Percentiles rank a stretch among this genome's conserved stretches.
These are phyloP conservation scores for Euzophera pinguis DNA, from an alignment of 2,888 invertebrate genomes.

Conservation along the genomic window DNA sequence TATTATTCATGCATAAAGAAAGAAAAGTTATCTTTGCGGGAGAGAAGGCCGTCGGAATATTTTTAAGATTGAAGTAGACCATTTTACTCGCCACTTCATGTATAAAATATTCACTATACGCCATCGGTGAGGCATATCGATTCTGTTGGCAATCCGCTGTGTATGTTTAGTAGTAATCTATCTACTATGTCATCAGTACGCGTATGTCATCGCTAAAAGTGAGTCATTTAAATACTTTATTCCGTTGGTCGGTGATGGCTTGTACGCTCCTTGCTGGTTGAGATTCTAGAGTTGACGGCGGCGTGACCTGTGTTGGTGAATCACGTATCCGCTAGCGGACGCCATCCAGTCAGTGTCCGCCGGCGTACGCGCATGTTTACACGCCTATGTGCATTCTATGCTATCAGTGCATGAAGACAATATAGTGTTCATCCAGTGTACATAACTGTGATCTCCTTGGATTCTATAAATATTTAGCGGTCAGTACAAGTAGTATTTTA, in stretches of 20 bases:
- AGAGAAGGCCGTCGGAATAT: not conserved
- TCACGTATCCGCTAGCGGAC: slow-evolving; percentile 60
- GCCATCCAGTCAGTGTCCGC: slow-evolving; percentile 43
- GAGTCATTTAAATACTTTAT: slow-evolving; percentile 43
- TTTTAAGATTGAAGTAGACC: not conserved
- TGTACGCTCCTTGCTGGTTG: slow-evolving; percentile 25
- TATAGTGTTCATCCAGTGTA: slow-evolving; percentile 52
- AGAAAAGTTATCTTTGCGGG: too few relatives aligned
- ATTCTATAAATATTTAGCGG: slow-evolving; percentile 4
- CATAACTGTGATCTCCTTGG: slow-evolving; percentile 34
- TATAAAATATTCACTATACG: slow-evolving; percentile 8
- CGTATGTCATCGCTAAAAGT: slow-evolving; percentile 39
- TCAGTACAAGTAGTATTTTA: not conserved
- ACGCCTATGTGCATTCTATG: slow-evolving; percentile 46
- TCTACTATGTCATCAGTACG: slow-evolving; percentile 29
- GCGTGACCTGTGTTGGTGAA: slow-evolving; percentile 52
- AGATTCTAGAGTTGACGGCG: slow-evolving; percentile 46
- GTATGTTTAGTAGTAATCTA: not conserved
- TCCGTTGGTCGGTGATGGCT: slow-evolving; percentile 32
- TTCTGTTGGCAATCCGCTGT: not conserved
- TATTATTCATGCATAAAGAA: too few relatives aligned
- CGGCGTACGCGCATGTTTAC: slow-evolving; percentile 62
- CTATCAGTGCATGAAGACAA: slow-evolving; percentile 64
- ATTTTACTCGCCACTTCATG: not conserved
- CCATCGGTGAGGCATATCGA: slow-evolving; percentile 2